These are phyloP conservation scores for Temnothorax longispinosus DNA, from an alignment of 1,140 invertebrate species.

Conservation along the genomic window DNA sequence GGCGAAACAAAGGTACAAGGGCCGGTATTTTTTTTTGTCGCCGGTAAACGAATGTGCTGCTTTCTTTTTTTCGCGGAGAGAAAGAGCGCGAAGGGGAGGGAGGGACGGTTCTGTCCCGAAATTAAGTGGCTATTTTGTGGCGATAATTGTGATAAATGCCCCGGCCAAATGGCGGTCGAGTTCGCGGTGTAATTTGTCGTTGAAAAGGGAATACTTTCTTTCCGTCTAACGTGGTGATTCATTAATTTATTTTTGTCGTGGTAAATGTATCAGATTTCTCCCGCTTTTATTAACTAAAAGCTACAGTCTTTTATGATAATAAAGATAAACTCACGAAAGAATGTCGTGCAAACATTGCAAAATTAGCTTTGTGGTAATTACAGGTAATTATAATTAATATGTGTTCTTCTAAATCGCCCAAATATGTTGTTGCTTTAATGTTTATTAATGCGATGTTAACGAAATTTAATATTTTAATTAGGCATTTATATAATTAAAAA, in stretches of 20 bases:
- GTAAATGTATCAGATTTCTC: not conserved
- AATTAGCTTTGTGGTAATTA: not conserved
- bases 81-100: not conserved
- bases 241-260: not conserved
- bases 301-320: not conserved
- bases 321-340: not conserved
- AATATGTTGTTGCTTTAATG: not conserved
- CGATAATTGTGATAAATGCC: slow-evolving; percentile 77
- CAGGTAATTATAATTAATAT: not conserved
- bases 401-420: not conserved
- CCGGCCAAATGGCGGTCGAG: not conserved
- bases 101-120: slow-evolving; percentile 15
- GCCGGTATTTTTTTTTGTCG: slow-evolving; percentile 25
- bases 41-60: slow-evolving; percentile 23
- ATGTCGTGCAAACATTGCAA: not conserved
- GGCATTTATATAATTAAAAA: not conserved
- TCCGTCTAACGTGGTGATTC: not conserved
- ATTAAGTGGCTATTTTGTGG: slow-evolving; percentile 76
- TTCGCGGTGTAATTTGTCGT: slow-evolving; percentile 6
- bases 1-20: slow-evolving; percentile 61
- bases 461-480: slow-evolving; percentile 18
- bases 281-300: not conserved
- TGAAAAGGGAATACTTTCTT: not conserved
- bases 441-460: not conserved
- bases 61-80: slow-evolving; percentile 20